phyloP scores from a whole-genome alignment of 2,113 vertebrate genomes.

The Trochalopteron elliotii region DNA sequence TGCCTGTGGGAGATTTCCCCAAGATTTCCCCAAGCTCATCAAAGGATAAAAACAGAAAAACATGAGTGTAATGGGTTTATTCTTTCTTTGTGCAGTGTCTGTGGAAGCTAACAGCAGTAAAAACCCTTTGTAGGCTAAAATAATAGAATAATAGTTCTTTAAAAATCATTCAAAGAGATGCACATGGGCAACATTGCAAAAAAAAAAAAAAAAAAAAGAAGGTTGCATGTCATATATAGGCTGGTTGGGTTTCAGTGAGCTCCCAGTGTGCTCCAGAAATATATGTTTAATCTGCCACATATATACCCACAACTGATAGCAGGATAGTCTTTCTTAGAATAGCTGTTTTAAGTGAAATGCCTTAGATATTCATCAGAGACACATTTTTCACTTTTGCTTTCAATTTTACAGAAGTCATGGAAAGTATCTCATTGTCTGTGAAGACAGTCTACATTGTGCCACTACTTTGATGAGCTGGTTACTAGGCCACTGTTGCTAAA shows the following conservation, averaged over 20 bases:
- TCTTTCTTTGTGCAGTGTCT: constrained; percentile 3
- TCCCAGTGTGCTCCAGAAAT: not conserved
- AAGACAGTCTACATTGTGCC: not conserved
- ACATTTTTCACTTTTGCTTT: not conserved
- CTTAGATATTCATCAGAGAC: not conserved
- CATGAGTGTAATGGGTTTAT: not conserved
- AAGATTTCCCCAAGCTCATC: not conserved
- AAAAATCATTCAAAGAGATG: not conserved
- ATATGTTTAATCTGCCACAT: not conserved
- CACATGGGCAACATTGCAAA: not conserved
- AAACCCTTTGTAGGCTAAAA: not conserved
- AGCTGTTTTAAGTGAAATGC: not conserved
- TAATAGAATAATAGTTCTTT: not conserved
- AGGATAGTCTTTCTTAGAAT: not conserved
- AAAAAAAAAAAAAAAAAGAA: not conserved
- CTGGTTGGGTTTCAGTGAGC: not conserved
- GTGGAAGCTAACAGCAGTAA: not conserved
- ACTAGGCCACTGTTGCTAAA: not conserved
- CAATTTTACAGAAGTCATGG: not conserved
- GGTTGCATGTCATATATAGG: not conserved
- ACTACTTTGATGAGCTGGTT: not conserved
- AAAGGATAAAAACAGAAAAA: not conserved
- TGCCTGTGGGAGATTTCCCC: not conserved
- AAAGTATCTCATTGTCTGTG: not conserved
- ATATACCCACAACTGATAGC: not conserved